Evolutionary conservation across 2,888 invertebrate genomes (phyloP), one percentile per base, ranked within the genome.

Genomic region (Drosophila stalkeri): DNA sequence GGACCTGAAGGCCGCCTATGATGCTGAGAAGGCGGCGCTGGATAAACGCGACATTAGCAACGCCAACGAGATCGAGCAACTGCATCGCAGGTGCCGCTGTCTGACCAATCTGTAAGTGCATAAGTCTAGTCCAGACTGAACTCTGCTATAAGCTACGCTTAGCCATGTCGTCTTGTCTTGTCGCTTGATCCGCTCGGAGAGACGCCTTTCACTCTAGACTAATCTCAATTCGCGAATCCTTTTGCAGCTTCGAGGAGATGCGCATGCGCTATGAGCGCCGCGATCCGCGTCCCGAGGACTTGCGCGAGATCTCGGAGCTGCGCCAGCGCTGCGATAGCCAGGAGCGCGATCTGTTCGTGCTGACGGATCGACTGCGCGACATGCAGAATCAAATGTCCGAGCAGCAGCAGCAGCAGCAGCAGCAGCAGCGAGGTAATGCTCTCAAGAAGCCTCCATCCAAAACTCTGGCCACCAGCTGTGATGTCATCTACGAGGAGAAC

Each of bases 341-440:
- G 82, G 95, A 95, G 77, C 94, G 94, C 71, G 94, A 95, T 85
- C 88, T 95, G 54, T 94, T 94, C 41, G 93, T 94, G 71, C 91
- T 95, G 33, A 95, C 94, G 47, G 94, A 95, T 90, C 94, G 94
- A 66, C 93, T 95, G 83, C 92, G 94, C 6, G 94, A 94, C 80
- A 94, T 94, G 91, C 94, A 95, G 91, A 94, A 94, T 90, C 93
- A 94, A 77, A 85, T 92, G 85, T 80, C 90, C 54, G 91, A 92
- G 64, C 70, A 91, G 68, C 91, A 92, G 65, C 47, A 27, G 27
- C 47, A n/a, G 47, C 47, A 47, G 23, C 87, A 82, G 47, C 86
- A 89, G 71, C 49, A 1, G 65, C 33, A 16, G 49, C 61, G 64
- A 7, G 72, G 76, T 3, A 91, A 91, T 59, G 51, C 83, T n/a